Evolutionary conservation across 2,113 vertebrate species (phyloP).

Genomic region (Hiodon alosoides): DNA sequence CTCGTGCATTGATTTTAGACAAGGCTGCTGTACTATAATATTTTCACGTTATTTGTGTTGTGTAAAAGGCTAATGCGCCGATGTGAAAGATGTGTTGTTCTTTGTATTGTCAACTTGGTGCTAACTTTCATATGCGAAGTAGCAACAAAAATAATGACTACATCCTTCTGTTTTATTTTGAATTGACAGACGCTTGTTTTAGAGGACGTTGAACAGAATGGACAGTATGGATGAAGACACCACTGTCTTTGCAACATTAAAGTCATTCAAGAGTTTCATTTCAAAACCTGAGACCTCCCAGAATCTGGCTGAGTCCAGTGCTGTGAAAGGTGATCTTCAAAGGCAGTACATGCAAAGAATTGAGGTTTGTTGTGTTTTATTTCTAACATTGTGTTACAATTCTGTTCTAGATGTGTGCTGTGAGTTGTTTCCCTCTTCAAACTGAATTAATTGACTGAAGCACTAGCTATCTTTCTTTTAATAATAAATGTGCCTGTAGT

Average conservation of each 20-base stretch:
- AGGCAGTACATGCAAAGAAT: slow-evolving; percentile 77
- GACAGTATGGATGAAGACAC: slow-evolving; percentile 69
- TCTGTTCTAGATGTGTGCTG: neutral
- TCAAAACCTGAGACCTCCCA: slow-evolving; percentile 51
- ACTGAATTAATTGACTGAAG: neutral
- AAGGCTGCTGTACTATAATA: too few relatives aligned
- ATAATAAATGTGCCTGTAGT: slow-evolving; percentile 45
- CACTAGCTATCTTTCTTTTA: neutral
- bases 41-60: too few relatives aligned
- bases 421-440: neutral
- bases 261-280: slow-evolving; percentile 67
- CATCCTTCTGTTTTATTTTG: neutral
- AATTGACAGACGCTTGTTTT: neutral
- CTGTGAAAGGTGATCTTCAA: slow-evolving; percentile 59
- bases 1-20: too few relatives aligned
- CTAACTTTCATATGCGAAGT: too few relatives aligned
- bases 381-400: neutral
- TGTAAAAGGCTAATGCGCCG: too few relatives aligned
- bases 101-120: too few relatives aligned
- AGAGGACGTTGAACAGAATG: slow-evolving; percentile 40
- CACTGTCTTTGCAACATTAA: slow-evolving; percentile 66
- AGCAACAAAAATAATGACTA: too few relatives aligned
- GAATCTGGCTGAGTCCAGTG: slow-evolving; percentile 13
- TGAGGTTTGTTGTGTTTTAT: slow-evolving; percentile 61
- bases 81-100: too few relatives aligned